These are phyloP conservation scores for Misgurnus mizolepis DNA, from an alignment of 2,113 vertebrate species.

Conservation along the genomic window DNA sequence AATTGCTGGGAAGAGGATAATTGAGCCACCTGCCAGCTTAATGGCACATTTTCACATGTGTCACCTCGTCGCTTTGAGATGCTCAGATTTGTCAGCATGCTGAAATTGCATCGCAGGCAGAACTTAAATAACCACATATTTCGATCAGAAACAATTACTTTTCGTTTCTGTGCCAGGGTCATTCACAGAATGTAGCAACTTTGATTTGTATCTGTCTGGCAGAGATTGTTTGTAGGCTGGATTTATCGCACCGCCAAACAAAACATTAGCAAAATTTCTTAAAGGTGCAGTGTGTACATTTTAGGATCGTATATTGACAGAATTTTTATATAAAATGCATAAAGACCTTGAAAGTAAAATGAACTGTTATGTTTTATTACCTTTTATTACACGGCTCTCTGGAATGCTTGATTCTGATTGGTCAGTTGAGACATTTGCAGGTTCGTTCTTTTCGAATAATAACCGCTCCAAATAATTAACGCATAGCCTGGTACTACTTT, in stretches of 20 bases:
- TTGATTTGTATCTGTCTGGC: conserved; percentile 38
- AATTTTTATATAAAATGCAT: too few relatives aligned
- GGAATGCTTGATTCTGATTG: too few relatives aligned
- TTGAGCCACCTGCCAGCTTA: conserved; percentile 59
- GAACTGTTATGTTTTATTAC: too few relatives aligned
- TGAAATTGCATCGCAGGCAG: conserved; percentile 36
- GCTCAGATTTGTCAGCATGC: conserved; percentile 47
- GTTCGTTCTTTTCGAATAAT: too few relatives aligned
- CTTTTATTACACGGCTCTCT: too few relatives aligned
- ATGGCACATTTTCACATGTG: conserved; percentile 53
- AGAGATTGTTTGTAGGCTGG: conserved; percentile 5
- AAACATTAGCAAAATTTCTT: not conserved
- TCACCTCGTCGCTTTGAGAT: conserved; percentile 53
- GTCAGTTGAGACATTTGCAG: too few relatives aligned
- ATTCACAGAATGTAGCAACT: conserved; percentile 19
- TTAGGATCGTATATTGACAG: too few relatives aligned
- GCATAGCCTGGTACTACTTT: too few relatives aligned
- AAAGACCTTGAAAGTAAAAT: too few relatives aligned
- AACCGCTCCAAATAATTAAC: too few relatives aligned
- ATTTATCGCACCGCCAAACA: not conserved
- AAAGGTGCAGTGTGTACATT: too few relatives aligned
- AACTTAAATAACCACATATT: conserved; percentile 34
- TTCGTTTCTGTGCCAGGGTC: conserved; percentile 23
- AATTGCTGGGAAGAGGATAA: conserved; percentile 62
- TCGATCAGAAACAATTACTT: conserved; percentile 31